Conservation (phyloP, 2,113 vertebrate species). For the Neopipo cinnamomea region DNA sequence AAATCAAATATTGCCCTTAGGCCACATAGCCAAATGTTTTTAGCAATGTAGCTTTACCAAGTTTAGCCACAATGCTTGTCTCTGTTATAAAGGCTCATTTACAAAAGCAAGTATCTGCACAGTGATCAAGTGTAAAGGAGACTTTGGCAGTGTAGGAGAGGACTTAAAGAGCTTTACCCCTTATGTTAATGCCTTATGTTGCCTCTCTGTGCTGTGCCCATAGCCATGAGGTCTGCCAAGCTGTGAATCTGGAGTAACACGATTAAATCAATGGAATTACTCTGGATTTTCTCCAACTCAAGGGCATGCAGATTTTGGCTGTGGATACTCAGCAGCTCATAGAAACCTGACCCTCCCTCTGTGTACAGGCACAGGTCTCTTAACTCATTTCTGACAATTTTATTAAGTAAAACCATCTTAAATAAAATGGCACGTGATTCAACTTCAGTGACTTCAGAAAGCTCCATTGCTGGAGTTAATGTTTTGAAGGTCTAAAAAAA, state of each 20-base stretch:
- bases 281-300: conserved; percentile 5
- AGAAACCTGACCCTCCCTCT: not conserved
- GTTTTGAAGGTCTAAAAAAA: not conserved
- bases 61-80: not conserved
- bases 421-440: not conserved
- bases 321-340: not conserved
- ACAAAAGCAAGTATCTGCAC: not conserved
- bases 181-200: not conserved
- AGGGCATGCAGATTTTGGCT: not conserved
- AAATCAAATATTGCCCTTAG: not conserved
- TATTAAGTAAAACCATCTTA: conserved; percentile 17
- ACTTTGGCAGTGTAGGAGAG: not conserved
- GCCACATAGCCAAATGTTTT: not conserved
- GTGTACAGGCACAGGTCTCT: not conserved
- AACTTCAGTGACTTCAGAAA: conserved; percentile 3
- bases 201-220: not conserved
- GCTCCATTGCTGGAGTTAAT: not conserved
- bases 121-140: not conserved
- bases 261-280: not conserved
- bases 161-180: not conserved
- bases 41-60: not conserved
- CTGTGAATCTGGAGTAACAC: not conserved
- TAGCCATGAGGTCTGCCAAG: not conserved
- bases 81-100: not conserved
- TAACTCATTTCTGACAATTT: conserved; percentile 3